Evolutionary conservation across 2,888 invertebrate species (phyloP), one percentile per base, ranked within the genome.

Genomic region (Polydrusus cervinus): DNA sequence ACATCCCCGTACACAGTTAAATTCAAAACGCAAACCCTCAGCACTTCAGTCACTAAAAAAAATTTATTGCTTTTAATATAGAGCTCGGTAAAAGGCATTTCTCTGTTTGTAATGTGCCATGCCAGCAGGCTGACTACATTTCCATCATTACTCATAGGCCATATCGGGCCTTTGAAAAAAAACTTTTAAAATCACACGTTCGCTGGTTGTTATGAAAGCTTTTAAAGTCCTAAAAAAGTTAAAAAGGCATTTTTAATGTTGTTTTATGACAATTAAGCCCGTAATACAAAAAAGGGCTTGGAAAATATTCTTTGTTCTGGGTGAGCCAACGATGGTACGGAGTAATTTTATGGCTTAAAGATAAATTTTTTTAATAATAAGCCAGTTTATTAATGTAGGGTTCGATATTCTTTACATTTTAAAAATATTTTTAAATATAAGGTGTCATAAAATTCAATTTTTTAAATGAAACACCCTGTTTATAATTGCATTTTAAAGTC

Each of bases 51-150:
- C n/a, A 51, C 30, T 16, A 5, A 40, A 60, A 60, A 60, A 57
- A 38, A 11, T 60, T 16, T 60, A 60, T 38, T 6, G 38, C 57
- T 60, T 60, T 60, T 60, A 38, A 60, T 60, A 38, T 60, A 16
- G 38, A 38, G 57, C 38, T 5, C 18, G 30, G 38, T 16, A 10
- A 53, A 60, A 38, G 18, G 57, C 38, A 60, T 38, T 60, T 60
- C 18, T 38, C 57, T 60, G 57, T 60, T 60, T 60, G 16, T 60
- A 16, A 10, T 38, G 38, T 38, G 38, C 16, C 18, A 14, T 10
- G 38, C 38, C 57, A 60, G 18, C 38, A 38, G 38, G 38, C 40
- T 38, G 38, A 38, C 38, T 60, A 60, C 16, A 38, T 60, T 60
- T 60, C 16, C 57, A 60, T 60, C 34, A 34, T 34, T 8, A 34